Evolutionary conservation across 2,797 vertebrate genomes (phyloP), one percentile per base, ranked within the genome.

Genomic region (Syngnathus rostellatus): DNA sequence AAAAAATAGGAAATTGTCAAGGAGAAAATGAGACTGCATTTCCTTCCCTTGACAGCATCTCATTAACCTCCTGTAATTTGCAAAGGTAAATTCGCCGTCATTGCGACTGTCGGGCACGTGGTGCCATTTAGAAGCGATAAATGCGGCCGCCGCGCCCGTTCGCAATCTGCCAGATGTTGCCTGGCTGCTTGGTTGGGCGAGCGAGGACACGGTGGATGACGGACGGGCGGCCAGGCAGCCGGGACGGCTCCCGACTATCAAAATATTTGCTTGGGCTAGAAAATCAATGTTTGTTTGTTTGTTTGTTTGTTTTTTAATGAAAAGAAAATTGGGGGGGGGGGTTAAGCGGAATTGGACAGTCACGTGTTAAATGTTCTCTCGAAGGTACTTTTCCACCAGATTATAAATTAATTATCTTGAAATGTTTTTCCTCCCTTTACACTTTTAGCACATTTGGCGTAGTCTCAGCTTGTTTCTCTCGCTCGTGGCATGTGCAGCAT

Each of bases 121-220:
- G 75, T 72, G 71, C 77, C 72, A 75, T 83, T 85, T 84, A 80
- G 74, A 2, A 2, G 37, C 25, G 31, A 21, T 64, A 39, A 64
- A 38, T 19, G 62, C 0, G 68, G 82, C 78, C 71, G 76, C 74
- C 39, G 7, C 19, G 16, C 80, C 74, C 25, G 70, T 83, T 86
- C 71, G 74, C 82, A 48, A 83, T 82, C 68, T 48, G 65, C 78
- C 87, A 89, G 86, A 85, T 89, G 86, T 86, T 83, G 82, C 78
- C 77, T 85, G 74, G 72, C 86, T 84, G 80, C 65, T 55, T 16
- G 8, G 53, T 1, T 31, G 31, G 31, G 31, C 31, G 31, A 31
- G 31, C 53, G 21, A 11, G n/a, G 51, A 53, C 54, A 25, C 5
- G 51, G 17, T 19, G 48, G 17, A 50, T 19, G 48, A 50, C n/a